Conservation (phyloP, 1,140 invertebrate species). For the Cephus cinctus region DNA sequence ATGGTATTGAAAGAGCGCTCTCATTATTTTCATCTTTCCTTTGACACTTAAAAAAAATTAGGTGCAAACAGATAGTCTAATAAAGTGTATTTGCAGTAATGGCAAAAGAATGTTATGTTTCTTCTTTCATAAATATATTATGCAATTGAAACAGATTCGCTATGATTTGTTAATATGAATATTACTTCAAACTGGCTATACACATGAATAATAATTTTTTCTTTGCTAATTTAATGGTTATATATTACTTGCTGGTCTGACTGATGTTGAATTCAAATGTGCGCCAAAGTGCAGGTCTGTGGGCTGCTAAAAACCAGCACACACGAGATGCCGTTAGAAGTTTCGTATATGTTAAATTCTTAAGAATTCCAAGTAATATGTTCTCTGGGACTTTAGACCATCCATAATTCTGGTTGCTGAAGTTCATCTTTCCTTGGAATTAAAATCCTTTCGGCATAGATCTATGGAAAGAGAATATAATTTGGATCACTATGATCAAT, state of each 20-base stretch:
- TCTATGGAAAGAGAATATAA: too few relatives aligned
- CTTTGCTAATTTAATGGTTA: too few relatives aligned
- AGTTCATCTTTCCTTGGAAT: slow-evolving; percentile 3
- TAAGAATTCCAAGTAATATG: not conserved
- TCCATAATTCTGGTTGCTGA: not conserved
- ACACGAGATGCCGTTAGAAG: not conserved
- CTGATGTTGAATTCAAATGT: slow-evolving; percentile 10
- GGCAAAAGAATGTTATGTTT: not conserved
- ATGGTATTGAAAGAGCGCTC: too few relatives aligned
- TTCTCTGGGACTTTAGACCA: not conserved
- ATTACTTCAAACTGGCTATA: too few relatives aligned
- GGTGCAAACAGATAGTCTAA: not conserved
- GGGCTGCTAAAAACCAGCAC: slow-evolving; percentile 10
- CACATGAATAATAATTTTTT: too few relatives aligned
- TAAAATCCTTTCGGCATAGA: too few relatives aligned
- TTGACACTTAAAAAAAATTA: not conserved
- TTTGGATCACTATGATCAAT: too few relatives aligned
- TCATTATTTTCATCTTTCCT: too few relatives aligned
- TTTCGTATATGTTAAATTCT: not conserved
- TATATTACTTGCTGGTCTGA: not conserved
- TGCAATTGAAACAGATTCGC: not conserved
- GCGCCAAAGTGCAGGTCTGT: slow-evolving; percentile 10
- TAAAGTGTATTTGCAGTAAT: not conserved
- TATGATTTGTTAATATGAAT: too few relatives aligned
- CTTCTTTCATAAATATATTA: not conserved